A percentile compares a stretch with the other conserved stretches of the same genome.
These are phyloP conservation scores for Parotia lawesii DNA, from an alignment of 2,113 vertebrate genomes.

Conservation along the genomic window DNA sequence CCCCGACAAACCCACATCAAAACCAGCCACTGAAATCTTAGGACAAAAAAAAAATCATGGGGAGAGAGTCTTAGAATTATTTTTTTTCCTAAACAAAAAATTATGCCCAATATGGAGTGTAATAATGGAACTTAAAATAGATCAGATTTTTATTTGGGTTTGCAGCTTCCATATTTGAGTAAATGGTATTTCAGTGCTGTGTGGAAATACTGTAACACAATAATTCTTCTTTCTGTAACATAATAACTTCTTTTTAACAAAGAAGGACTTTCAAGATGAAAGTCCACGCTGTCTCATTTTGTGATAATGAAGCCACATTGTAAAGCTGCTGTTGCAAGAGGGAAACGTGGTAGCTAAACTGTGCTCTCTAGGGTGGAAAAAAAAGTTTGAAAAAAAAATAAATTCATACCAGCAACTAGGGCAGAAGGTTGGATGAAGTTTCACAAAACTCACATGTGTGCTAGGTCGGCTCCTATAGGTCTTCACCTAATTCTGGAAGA, in stretches of 20 bases:
- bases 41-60: not conserved
- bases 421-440: not conserved
- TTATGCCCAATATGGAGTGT: not conserved
- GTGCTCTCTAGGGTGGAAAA: not conserved
- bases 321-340: not conserved
- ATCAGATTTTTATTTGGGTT: not conserved
- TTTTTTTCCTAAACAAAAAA: not conserved
- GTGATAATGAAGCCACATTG: not conserved
- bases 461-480: not conserved
- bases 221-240: not conserved
- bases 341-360: not conserved
- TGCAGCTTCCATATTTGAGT: not conserved
- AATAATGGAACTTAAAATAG: not conserved
- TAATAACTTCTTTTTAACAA: not conserved
- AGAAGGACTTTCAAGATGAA: not conserved
- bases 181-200: not conserved
- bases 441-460: fast-evolving
- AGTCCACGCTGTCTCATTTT: fast-evolving
- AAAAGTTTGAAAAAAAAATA: not conserved
- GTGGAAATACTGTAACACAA: not conserved
- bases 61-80: not conserved
- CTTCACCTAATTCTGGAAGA: not conserved
- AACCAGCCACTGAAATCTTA: not conserved
- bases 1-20: not conserved
- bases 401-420: not conserved